These are phyloP conservation scores for Xiphydria camelus DNA, from an alignment of 2,888 invertebrate species.

Conservation along the genomic window DNA sequence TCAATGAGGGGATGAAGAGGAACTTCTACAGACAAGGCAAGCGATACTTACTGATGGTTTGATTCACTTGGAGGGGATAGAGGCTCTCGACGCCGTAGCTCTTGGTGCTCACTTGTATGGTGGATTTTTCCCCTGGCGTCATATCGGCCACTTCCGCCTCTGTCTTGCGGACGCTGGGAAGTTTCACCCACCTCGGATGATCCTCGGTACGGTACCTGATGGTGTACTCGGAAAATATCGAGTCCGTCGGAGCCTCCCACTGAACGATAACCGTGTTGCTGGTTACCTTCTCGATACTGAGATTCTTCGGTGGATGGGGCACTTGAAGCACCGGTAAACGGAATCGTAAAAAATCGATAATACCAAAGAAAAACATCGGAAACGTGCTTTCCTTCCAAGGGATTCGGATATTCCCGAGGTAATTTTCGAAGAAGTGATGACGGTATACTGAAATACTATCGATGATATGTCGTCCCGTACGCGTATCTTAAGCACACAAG, in stretches of 20 bases:
- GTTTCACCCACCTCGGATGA: slow-evolving; percentile 71
- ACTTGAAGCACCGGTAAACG: no score
- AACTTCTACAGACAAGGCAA: background rate
- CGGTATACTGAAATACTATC: no score
- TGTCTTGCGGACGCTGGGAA: slow-evolving; percentile 69
- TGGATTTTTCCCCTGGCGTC: slow-evolving; percentile 86
- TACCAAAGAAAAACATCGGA: no score
- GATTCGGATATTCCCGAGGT: no score
- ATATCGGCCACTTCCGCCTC: slow-evolving; percentile 83
- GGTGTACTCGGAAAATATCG: slow-evolving; percentile 75
- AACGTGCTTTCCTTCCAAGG: no score
- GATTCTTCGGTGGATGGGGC: slow-evolving; percentile 78
- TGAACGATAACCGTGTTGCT: slow-evolving; percentile 80
- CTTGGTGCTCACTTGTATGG: slow-evolving; percentile 83
- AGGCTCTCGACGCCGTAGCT: slow-evolving; percentile 83
- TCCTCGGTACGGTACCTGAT: slow-evolving; percentile 80
- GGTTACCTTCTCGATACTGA: slow-evolving; percentile 74
- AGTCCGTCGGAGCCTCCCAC: slow-evolving; percentile 72
- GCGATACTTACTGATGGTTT: slow-evolving; percentile 76
- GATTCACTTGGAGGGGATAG: slow-evolving; percentile 77
- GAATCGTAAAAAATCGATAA: no score
- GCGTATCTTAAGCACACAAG: no score
- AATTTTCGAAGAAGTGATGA: no score
- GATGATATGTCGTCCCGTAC: no score
- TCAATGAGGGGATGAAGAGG: background rate